phyloP scores from a whole-genome alignment of 2,888 invertebrate species.

The Alviniconcha strummeri region DNA sequence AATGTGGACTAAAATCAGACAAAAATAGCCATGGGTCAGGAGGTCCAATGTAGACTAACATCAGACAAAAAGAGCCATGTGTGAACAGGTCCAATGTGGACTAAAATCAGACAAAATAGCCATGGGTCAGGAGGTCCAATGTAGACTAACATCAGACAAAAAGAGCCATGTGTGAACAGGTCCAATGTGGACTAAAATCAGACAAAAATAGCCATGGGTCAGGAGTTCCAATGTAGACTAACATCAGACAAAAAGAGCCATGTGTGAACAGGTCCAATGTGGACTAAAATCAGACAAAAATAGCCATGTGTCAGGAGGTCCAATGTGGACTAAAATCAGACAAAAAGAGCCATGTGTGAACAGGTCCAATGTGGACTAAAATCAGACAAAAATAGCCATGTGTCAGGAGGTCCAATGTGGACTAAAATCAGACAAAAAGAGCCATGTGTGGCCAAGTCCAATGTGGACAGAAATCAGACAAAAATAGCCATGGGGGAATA shows the following conservation, averaged over 20 bases:
- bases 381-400: neutral
- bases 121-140: too few relatives aligned
- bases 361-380: slow-evolving; percentile 27
- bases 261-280: slow-evolving; percentile 25
- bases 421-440: neutral
- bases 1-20: slow-evolving; percentile 26
- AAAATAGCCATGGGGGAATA: neutral
- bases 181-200: slow-evolving; percentile 25
- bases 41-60: too few relatives aligned
- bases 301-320: neutral
- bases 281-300: slow-evolving; percentile 13
- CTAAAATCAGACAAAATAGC: neutral
- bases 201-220: neutral
- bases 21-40: neutral
- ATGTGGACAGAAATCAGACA: slow-evolving; percentile 22
- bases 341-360: slow-evolving; percentile 15
- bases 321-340: neutral
- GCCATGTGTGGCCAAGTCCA: slow-evolving; percentile 20
- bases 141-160: neutral
- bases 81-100: slow-evolving; percentile 23
- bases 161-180: slow-evolving; percentile 19
- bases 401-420: neutral
- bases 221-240: too few relatives aligned
- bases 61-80: neutral
- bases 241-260: neutral